Evolutionary conservation across 2,797 vertebrate species (phyloP).

Genomic region (Scomberomorus guttatus): DNA sequence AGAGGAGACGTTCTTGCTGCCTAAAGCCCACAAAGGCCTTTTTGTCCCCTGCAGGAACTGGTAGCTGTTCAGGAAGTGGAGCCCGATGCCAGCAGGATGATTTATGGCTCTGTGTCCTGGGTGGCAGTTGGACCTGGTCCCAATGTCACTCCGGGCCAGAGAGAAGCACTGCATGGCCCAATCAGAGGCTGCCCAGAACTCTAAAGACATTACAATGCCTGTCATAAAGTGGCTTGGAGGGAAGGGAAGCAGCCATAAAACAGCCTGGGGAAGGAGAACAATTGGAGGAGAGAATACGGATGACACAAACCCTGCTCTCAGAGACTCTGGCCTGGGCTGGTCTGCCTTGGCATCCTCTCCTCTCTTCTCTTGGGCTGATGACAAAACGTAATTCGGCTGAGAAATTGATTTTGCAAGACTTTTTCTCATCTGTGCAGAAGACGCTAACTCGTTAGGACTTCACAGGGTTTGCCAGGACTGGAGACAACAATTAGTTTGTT

Average conservation of each 20-base stretch:
- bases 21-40: conserved; percentile 89
- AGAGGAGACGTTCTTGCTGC: conserved; percentile 80
- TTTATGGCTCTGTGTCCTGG: conserved; percentile 97
- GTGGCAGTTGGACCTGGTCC: conserved; percentile 96
- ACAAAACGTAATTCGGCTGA: conserved; percentile 89
- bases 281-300: conserved; percentile 92
- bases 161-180: conserved; percentile 89
- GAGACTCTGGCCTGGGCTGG: conserved; percentile 71
- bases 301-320: conserved; percentile 91
- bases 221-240: conserved; percentile 95
- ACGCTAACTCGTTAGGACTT: conserved; percentile 96
- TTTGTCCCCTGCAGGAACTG: conserved; percentile 91
- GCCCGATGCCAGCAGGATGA: conserved; percentile 94
- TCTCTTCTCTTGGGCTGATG: conserved; percentile 87
- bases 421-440: conserved; percentile 88
- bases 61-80: conserved; percentile 91
- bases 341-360: conserved; percentile 64
- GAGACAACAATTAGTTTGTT: conserved; percentile 98
- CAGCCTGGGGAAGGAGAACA: conserved; percentile 89
- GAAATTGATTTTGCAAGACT: conserved; percentile 90
- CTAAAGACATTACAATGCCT: conserved; percentile 94
- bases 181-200: conserved; percentile 88
- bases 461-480: conserved; percentile 89
- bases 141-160: conserved; percentile 93
- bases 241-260: conserved; percentile 89